Percentiles rank a stretch among this genome's conserved stretches.
Conservation (phyloP, 2,888 invertebrate genomes). For the Rhagium mordax region DNA sequence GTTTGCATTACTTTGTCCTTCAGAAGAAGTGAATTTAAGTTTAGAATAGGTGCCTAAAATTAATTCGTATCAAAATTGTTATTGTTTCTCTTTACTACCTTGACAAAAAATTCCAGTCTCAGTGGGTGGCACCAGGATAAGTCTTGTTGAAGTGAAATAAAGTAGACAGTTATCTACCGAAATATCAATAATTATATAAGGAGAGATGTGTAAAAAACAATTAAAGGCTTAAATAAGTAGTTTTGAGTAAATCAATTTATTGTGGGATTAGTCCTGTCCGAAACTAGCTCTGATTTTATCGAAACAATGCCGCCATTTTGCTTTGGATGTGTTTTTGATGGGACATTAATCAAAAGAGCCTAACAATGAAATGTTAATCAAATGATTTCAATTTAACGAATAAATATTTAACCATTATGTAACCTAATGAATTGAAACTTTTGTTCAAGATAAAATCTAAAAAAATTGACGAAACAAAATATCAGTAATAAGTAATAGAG, state of each 20-base stretch:
- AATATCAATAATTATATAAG: too few relatives aligned
- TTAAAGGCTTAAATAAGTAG: too few relatives aligned
- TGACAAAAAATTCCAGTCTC: slow-evolving; percentile 24
- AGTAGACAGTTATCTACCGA: neutral
- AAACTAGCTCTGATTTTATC: too few relatives aligned
- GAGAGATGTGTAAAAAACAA: too few relatives aligned
- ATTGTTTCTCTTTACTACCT: slow-evolving; percentile 5
- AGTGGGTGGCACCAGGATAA: slow-evolving; percentile 26
- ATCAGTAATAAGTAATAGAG: neutral
- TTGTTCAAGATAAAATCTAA: slow-evolving; percentile 13
- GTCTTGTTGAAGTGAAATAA: neutral
- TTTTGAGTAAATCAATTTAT: too few relatives aligned
- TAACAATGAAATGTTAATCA: neutral
- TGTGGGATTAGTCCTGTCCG: too few relatives aligned
- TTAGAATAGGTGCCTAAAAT: too few relatives aligned
- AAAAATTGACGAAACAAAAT: neutral
- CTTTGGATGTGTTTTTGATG: too few relatives aligned
- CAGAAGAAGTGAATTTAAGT: too few relatives aligned
- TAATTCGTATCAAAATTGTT: too few relatives aligned
- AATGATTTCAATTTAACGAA: slow-evolving; percentile 8
- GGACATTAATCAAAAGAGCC: neutral
- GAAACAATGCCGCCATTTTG: too few relatives aligned
- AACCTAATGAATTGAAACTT: slow-evolving; percentile 17
- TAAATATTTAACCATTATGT: slow-evolving; percentile 6
- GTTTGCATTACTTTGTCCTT: too few relatives aligned